These are phyloP conservation scores for Neoarius graeffei DNA, from an alignment of 2,113 vertebrate genomes.

Conservation along the genomic window DNA sequence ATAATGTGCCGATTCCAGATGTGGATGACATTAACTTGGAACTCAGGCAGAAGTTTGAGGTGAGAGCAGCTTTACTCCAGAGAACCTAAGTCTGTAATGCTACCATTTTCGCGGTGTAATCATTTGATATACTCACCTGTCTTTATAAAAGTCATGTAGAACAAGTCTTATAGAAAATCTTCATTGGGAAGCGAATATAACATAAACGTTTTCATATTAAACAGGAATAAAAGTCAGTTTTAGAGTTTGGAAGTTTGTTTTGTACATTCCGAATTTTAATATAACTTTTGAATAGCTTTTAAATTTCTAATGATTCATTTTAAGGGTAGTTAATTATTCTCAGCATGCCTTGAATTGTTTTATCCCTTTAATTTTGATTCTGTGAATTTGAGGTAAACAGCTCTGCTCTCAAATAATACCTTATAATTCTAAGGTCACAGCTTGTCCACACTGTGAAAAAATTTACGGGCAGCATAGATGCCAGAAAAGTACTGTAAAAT, in stretches of 20 bases:
- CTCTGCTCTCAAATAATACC: neutral
- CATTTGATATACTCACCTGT: neutral
- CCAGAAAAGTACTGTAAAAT: neutral
- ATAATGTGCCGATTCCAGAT: conserved; percentile 94
- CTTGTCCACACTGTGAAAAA: neutral
- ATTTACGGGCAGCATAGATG: too few species aligned
- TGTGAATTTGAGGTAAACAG: neutral
- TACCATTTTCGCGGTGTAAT: neutral
- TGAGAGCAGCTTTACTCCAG: conserved; percentile 50
- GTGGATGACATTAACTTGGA: conserved; percentile 87
- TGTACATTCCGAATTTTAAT: neutral
- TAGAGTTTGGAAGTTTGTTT: neutral
- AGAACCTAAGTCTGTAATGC: neutral
- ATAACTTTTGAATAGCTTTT: neutral
- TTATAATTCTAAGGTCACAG: neutral
- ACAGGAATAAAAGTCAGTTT: neutral
- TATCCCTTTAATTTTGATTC: neutral
- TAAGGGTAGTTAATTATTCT: neutral
- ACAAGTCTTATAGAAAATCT: neutral
- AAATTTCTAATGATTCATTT: neutral
- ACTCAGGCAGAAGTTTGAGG: conserved; percentile 95
- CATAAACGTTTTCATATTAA: neutral
- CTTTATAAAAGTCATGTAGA: neutral
- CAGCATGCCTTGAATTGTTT: neutral
- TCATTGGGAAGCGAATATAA: neutral